A percentile compares a stretch with the other conserved stretches of the same genome.
Evolutionary conservation across 2,113 vertebrate genomes (phyloP).

Genomic region (Aleadryas rufinucha): DNA sequence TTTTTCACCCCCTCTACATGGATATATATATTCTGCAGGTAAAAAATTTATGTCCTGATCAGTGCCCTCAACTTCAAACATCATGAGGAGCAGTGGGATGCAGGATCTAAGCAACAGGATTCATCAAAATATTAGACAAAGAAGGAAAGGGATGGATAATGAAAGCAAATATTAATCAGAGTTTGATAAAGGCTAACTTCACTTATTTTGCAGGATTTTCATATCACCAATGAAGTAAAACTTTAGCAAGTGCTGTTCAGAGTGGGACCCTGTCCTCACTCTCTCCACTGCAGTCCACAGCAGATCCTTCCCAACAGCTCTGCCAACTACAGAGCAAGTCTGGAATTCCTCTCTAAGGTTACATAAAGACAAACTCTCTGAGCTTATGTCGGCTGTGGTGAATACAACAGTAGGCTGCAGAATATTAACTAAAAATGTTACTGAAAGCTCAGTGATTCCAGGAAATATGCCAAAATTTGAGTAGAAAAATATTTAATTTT

Average conservation of each 20-base stretch:
- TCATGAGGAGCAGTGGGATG: neutral
- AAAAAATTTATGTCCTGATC: neutral
- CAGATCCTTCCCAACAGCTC: neutral
- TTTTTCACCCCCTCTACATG: neutral
- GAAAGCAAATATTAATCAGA: neutral
- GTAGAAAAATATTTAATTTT: conserved; percentile 39
- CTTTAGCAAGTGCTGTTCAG: neutral
- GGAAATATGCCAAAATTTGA: conserved; percentile 14
- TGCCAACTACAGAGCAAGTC: neutral
- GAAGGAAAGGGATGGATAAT: neutral
- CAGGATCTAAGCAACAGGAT: neutral
- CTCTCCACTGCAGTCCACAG: neutral
- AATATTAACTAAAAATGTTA: neutral
- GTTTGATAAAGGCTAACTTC: neutral
- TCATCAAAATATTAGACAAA: neutral
- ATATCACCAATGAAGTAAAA: neutral
- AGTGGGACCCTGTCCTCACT: neutral
- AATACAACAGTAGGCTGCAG: neutral
- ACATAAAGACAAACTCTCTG: conserved; percentile 7
- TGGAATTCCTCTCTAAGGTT: conserved; percentile 19
- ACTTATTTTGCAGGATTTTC: neutral
- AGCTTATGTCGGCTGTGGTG: neutral
- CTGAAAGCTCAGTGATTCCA: conserved; percentile 13
- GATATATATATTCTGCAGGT: neutral
- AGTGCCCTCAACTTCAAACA: neutral